phyloP scores from a whole-genome alignment of 2,797 vertebrate genomes.

The Sarcophilus harrisii region DNA sequence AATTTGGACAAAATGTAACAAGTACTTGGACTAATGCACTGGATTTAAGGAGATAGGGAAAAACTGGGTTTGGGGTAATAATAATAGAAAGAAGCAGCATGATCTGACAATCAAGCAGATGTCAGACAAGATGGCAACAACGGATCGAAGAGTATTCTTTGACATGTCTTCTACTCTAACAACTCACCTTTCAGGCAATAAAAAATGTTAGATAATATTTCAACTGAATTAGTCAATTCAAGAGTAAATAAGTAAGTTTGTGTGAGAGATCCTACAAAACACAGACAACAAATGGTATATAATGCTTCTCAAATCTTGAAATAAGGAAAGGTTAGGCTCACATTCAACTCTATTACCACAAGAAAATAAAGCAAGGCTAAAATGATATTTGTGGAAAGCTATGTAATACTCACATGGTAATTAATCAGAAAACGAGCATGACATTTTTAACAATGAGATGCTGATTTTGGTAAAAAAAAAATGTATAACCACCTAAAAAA shows the following conservation, averaged over 20 bases:
- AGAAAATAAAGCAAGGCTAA: not conserved
- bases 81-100: not conserved
- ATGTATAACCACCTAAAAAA: not conserved
- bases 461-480: not conserved
- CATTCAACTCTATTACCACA: not conserved
- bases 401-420: not conserved
- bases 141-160: constrained; percentile 7
- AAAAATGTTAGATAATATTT: not conserved
- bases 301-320: not conserved
- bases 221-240: not conserved
- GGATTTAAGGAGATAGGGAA: not conserved
- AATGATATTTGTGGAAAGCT: not conserved
- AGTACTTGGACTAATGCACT: not conserved
- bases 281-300: not conserved
- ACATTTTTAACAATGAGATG: not conserved
- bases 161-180: too few species aligned
- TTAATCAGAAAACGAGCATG: not conserved
- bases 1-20: not conserved
- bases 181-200: not conserved
- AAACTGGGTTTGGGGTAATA: not conserved
- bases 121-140: constrained; percentile 13
- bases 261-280: too few species aligned
- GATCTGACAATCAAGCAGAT: not conserved
- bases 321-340: not conserved
- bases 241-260: not conserved